Evolutionary conservation across 2,113 vertebrate genomes (phyloP).

Genomic region (Thomomys bottae): DNA sequence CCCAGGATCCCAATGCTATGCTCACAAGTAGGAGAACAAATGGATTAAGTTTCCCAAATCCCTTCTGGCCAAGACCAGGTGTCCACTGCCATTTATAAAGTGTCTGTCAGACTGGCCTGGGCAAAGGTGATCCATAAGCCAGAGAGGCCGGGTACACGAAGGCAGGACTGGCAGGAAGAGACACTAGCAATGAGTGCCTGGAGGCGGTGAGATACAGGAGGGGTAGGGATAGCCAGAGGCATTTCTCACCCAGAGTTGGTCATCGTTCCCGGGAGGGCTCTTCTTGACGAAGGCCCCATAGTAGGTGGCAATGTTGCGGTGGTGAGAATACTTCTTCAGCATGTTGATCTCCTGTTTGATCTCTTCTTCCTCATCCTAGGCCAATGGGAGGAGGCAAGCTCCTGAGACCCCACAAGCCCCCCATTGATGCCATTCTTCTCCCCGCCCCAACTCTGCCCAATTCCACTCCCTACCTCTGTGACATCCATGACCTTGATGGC

Average conservation of each 20-base stretch:
- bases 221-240: no score
- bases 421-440: not conserved
- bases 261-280: slow-evolving; percentile 94
- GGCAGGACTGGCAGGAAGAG: not conserved
- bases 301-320: slow-evolving; percentile 96
- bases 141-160: not conserved
- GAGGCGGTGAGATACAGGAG: not conserved
- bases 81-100: not conserved
- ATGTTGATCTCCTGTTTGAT: slow-evolving; percentile 98
- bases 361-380: slow-evolving; percentile 93
- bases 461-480: slow-evolving; percentile 85
- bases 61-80: not conserved
- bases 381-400: not conserved
- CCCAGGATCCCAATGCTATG: not conserved
- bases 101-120: no score
- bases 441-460: not conserved
- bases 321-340: slow-evolving; percentile 96
- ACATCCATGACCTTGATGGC: slow-evolving; percentile 98
- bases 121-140: not conserved
- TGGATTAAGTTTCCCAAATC: no score
- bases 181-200: not conserved
- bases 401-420: not conserved
- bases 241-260: slow-evolving; percentile 93
- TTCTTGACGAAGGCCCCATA: slow-evolving; percentile 97
- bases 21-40: not conserved